phyloP scores from a whole-genome alignment of 2,797 vertebrate genomes.

The Hyperoplus immaculatus region DNA sequence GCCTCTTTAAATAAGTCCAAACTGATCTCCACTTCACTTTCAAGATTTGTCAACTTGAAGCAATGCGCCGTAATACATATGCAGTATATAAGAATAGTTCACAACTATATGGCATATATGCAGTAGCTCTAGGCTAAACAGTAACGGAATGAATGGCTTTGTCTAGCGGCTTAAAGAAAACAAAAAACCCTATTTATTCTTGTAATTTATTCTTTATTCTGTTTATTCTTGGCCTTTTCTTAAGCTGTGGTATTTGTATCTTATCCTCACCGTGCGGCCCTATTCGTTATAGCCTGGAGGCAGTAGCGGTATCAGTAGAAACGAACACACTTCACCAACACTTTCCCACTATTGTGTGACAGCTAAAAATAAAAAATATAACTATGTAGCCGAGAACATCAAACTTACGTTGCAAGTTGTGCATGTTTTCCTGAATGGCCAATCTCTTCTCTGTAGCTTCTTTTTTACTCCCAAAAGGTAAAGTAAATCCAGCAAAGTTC shows the following conservation, averaged over 20 bases:
- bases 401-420: conserved; percentile 95
- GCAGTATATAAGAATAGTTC: conserved; percentile 18
- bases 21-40: neutral
- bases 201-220: too few species aligned
- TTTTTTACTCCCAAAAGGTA: conserved; percentile 63
- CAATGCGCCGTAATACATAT: conserved; percentile 21
- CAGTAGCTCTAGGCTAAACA: conserved; percentile 18
- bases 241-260: conserved; percentile 24
- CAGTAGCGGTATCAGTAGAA: conserved; percentile 16
- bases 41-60: conserved; percentile 8
- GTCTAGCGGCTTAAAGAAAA: conserved; percentile 23
- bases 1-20: conserved; percentile 9
- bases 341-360: neutral
- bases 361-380: neutral
- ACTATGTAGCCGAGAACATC: neutral
- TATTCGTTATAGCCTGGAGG: neutral
- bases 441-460: conserved; percentile 49
- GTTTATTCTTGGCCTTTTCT: conserved; percentile 23
- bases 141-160: conserved; percentile 14
- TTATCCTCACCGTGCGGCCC: conserved; percentile 8
- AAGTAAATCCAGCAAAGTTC: conserved; percentile 62
- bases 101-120: conserved; percentile 7
- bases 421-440: conserved; percentile 83
- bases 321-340: neutral
- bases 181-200: conserved; percentile 44